phyloP scores from a whole-genome alignment of 2,888 invertebrate genomes.

The Drosophila austrosaltans region DNA sequence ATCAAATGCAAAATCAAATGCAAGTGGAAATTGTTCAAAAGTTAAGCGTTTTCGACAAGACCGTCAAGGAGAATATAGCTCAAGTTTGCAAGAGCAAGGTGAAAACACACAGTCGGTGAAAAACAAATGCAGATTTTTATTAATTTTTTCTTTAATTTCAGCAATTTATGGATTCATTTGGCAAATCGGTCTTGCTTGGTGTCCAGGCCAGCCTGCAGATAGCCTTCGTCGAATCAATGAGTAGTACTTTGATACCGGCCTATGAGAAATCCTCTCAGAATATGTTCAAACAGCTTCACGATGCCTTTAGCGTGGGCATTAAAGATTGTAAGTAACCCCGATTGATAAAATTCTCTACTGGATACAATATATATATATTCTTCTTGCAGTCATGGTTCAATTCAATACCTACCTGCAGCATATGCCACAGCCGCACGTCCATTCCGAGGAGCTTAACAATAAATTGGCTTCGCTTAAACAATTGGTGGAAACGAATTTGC shows the following conservation, averaged over 20 bases:
- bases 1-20: conserved; percentile 84
- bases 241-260: conserved; percentile 90
- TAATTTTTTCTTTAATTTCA: conserved; percentile 79
- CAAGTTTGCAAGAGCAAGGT: conserved; percentile 93
- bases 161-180: conserved; percentile 90
- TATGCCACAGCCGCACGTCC: conserved; percentile 78
- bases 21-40: conserved; percentile 90
- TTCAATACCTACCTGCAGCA: conserved; percentile 84
- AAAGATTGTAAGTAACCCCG: conserved; percentile 89
- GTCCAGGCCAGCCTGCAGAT: conserved; percentile 90
- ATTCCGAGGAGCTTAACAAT: conserved; percentile 80
- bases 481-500: conserved; percentile 75
- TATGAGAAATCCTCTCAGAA: conserved; percentile 94
- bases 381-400: conserved; percentile 84
- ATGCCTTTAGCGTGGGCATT: conserved; percentile 93
- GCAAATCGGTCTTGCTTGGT: conserved; percentile 87
- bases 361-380: conserved; percentile 5
- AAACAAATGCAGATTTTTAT: not conserved
- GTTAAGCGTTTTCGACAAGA: conserved; percentile 88
- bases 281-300: conserved; percentile 95
- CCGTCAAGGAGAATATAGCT: conserved; percentile 91
- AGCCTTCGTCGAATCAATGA: conserved; percentile 91
- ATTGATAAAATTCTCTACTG: not conserved
- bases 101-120: conserved; percentile 29
- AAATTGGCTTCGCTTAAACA: conserved; percentile 80